These are phyloP conservation scores for Orius laevigatus DNA, from an alignment of 1,140 invertebrate genomes.

Conservation along the genomic window DNA sequence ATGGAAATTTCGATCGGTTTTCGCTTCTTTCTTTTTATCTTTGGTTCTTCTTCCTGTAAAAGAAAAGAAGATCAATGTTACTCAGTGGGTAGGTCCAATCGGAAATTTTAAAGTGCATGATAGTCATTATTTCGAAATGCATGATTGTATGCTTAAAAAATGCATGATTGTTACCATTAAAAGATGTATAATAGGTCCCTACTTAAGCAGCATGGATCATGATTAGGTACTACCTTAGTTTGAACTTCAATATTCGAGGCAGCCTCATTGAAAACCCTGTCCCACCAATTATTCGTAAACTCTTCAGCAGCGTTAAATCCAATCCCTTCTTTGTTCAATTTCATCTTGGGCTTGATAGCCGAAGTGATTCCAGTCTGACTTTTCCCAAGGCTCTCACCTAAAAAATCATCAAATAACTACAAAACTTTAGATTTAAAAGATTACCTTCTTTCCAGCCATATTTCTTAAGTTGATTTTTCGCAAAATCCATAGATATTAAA, in stretches of 20 bases:
- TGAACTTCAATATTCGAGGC: constrained; percentile 4
- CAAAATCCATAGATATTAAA: constrained; percentile 9
- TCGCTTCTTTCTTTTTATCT: too few species aligned
- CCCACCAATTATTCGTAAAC: constrained; percentile 70
- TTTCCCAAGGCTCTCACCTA: constrained; percentile 67
- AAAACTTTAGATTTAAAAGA: not conserved
- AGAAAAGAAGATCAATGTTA: too few species aligned
- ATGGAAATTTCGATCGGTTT: too few species aligned
- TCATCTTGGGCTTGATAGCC: constrained; percentile 57
- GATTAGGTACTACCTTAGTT: too few species aligned
- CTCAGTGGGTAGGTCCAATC: too few species aligned
- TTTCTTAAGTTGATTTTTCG: constrained; percentile 9
- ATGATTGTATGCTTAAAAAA: too few species aligned
- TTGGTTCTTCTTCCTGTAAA: too few species aligned
- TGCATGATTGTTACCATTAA: too few species aligned
- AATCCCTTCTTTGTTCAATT: constrained; percentile 58
- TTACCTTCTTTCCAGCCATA: constrained; percentile 32
- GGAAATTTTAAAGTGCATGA: too few species aligned
- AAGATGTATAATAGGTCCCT: too few species aligned
- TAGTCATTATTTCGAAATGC: too few species aligned
- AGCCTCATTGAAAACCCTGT: constrained; percentile 54
- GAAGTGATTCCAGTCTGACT: constrained; percentile 53
- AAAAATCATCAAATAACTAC: constrained; percentile 12
- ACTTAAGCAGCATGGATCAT: too few species aligned
- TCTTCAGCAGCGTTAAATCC: constrained; percentile 52